Base-by-base conservation (phyloP, 2,888 invertebrate species). In the Polymixis flavicincta region DNA sequence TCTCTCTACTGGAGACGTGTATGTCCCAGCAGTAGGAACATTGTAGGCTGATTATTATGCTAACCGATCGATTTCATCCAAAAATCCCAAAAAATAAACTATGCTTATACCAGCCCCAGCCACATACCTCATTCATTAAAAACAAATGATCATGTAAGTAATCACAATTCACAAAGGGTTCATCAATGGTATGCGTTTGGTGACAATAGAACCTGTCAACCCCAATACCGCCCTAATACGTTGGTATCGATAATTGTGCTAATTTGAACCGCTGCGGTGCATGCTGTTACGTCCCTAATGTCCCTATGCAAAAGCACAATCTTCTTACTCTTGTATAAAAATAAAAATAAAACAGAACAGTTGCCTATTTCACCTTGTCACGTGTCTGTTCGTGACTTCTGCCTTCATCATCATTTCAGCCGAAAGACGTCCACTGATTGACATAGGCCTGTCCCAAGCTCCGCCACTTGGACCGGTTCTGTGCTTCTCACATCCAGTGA, bases 191-290 rank as follows among this genome's bases (percentile, higher is more conserved):
- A 25, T 55, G n/a, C 50, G 68, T 50, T n/a, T 60, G 60, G 52
- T 57, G 74, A 79, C 74, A 74, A 70, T 71, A 37, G 64, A 37
- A 55, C 55, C 74, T 74, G 64, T 65, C 78, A 65, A 59, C 59
- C 60, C 52, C 32, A 28, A 22, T 14, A n/a, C 22, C 64, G 14
- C 84, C 84, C 70, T n/a, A 48, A 55, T 79, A 79, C 75, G 68
- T 69, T 63, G 52, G 19, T 25, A 57, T 25, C 17, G n/a, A 90
- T 91, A 92, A 94, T 94, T 94, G 90, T 91, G 93, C 91, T 90
- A 94, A 94, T 90, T 87, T 37, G 25, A 28, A 64, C 50, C 69
- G 22, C 25, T 52, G 45, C 1, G n/a, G 42, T 80, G 65, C 14
- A 37, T 8, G n/a, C 64, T 45, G 5, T 19, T 37, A 63, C 9